A percentile compares a stretch with the other conserved stretches of the same genome.
Evolutionary conservation across 2,797 vertebrate genomes (phyloP).

Genomic region (Tarsius wallacei): DNA sequence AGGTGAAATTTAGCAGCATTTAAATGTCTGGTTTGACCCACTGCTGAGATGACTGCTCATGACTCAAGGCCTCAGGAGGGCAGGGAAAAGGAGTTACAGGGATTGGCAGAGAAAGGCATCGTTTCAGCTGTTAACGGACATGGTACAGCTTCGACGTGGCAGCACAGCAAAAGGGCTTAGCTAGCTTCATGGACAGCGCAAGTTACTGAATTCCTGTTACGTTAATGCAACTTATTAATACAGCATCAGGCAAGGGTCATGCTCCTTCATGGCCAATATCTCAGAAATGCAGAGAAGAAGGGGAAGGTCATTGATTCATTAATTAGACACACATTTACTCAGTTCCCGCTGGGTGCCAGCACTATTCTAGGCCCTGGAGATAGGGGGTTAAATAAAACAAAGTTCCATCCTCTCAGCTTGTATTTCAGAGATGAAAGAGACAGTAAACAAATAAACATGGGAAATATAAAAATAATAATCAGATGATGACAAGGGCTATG

Average conservation of each 20-base stretch:
- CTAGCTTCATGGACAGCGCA: neutral
- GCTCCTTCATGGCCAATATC: neutral
- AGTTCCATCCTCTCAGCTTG: neutral
- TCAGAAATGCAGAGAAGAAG: neutral
- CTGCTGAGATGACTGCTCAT: neutral
- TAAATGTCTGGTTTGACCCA: neutral
- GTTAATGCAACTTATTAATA: neutral
- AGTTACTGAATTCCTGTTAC: neutral
- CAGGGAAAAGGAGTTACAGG: neutral
- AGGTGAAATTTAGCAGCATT: neutral
- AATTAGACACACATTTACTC: neutral
- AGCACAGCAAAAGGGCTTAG: neutral
- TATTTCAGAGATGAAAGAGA: neutral
- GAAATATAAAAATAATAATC: neutral
- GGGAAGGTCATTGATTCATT: neutral
- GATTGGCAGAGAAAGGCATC: neutral
- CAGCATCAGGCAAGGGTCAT: neutral
- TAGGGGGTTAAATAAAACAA: neutral
- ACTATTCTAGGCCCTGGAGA: neutral
- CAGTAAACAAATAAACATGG: neutral
- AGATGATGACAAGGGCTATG: neutral
- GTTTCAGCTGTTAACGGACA: neutral
- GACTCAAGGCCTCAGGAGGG: neutral
- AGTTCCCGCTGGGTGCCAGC: neutral
- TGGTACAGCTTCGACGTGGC: neutral